A percentile compares a stretch with the other conserved stretches of the same genome.
phyloP scores from a whole-genome alignment of 2,113 vertebrate species.

The Corydoras maculifer region DNA sequence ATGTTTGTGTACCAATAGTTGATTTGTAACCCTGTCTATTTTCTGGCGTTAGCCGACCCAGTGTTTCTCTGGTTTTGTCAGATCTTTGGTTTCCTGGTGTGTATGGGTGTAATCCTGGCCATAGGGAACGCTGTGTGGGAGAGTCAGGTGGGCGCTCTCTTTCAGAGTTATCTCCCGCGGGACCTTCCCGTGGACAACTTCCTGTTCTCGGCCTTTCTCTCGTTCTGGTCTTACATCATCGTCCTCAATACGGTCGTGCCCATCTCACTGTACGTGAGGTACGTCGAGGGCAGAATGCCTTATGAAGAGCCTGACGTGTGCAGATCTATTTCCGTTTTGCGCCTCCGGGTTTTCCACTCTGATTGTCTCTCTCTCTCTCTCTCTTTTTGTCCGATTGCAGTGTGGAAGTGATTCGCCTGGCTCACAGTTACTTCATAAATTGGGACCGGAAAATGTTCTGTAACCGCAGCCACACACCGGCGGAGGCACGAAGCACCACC shows the following conservation, averaged over 20 bases:
- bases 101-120: slow-evolving; percentile 83
- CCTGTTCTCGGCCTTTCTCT: slow-evolving; percentile 87
- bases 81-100: slow-evolving; percentile 83
- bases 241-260: slow-evolving; percentile 96
- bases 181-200: slow-evolving; percentile 85
- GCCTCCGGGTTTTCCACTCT: not conserved
- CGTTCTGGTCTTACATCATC: slow-evolving; percentile 97
- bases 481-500: slow-evolving; percentile 87
- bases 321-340: slow-evolving; percentile 57
- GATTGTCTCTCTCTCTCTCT: slow-evolving; percentile 1
- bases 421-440: slow-evolving; percentile 94
- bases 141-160: slow-evolving; percentile 72
- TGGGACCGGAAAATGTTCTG: slow-evolving; percentile 95
- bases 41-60: too few relatives aligned
- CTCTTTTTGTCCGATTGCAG: slow-evolving; percentile 60
- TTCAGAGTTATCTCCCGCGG: slow-evolving; percentile 92
- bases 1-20: too few relatives aligned
- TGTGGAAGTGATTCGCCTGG: slow-evolving; percentile 79
- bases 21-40: too few relatives aligned
- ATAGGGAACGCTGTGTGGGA: slow-evolving; percentile 87
- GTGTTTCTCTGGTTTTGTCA: slow-evolving; percentile 40
- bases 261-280: slow-evolving; percentile 95
- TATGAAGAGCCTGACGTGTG: too few relatives aligned
- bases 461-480: slow-evolving; percentile 66
- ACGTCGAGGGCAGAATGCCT: not conserved